Evolutionary conservation across 2,888 invertebrate genomes (phyloP), one percentile per base, ranked within the genome.

Genomic region (Megastigmus dorsalis): DNA sequence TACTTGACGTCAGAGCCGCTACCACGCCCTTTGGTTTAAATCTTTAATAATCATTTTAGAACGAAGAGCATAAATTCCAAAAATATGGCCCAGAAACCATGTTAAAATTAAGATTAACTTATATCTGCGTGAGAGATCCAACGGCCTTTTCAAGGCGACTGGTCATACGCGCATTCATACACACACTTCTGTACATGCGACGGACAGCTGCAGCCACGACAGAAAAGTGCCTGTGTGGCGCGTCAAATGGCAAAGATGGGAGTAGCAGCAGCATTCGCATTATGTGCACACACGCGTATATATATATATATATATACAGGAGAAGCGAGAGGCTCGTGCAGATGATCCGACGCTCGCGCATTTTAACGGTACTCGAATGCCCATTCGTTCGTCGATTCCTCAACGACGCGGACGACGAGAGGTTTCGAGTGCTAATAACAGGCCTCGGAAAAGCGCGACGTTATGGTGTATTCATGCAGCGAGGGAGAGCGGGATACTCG

Each of bases 321-420:
- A 3, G 41, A 41, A 4, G 28, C 48, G 30, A 38, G 23, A 43
- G 41, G 48, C 41, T 20, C 54, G 54, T n/a, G n/a, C 28, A 41
- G 65, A 72, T 66, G 33, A 66, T 66, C n/a, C 65, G 65, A 6
- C 23, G 54, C n/a, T n/a, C 26, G 57, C 55, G 43, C 71, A 65
- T 69, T 77, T 78, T 81, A 81, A 81, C 81, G 81, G 81, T 79
- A 80, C 77, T 66, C 72, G 72, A 79, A 77, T 79, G 78, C 77
- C 79, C 65, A 78, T 74, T 78, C 67, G 50, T 75, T 68, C 73
- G 73, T 76, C n/a, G 66, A 78, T 78, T 78, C 76, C 75, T 75
- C 74, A 55, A 72, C 54, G n/a, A n/a, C n/a, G n/a, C n/a, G 43
- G 13, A 9, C 43, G 30, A 63, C 60, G 43, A 28, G 18, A 30